phyloP scores from a whole-genome alignment of 2,113 vertebrate genomes.

The Larimichthys polyactis region DNA sequence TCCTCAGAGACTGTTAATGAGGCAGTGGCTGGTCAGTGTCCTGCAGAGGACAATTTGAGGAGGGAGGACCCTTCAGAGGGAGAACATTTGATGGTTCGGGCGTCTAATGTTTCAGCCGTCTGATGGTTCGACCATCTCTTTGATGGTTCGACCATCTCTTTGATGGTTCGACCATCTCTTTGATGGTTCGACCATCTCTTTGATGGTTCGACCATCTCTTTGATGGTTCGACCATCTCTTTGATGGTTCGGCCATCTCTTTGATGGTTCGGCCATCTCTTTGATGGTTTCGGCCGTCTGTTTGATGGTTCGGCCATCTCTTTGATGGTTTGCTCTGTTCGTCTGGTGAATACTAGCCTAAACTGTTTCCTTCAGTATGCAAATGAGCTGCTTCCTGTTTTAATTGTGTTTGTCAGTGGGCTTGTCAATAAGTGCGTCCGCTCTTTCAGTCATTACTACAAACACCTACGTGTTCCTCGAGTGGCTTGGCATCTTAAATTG shows the following conservation, averaged over 20 bases:
- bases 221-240: too few relatives aligned
- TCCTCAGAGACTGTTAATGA: constrained; percentile 29
- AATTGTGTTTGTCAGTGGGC: neutral
- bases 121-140: too few relatives aligned
- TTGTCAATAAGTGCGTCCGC: neutral
- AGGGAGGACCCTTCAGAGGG: neutral
- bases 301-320: too few relatives aligned
- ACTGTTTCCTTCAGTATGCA: neutral
- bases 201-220: too few relatives aligned
- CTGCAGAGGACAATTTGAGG: neutral
- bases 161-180: too few relatives aligned
- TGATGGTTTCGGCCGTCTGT: too few relatives aligned
- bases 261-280: too few relatives aligned
- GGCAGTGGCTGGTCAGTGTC: constrained; percentile 8
- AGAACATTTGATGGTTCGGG: too few relatives aligned
- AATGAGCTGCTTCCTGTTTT: neutral
- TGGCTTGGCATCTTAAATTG: constrained; percentile 31
- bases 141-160: too few relatives aligned
- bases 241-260: too few relatives aligned
- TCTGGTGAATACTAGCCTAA: neutral
- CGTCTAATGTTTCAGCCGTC: too few relatives aligned
- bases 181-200: too few relatives aligned
- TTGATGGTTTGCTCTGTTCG: neutral
- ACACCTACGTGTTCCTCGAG: neutral
- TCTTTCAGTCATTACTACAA: constrained; percentile 11